A percentile compares a stretch with the other conserved stretches of the same genome.
Conservation (phyloP, 2,113 vertebrate species). For the Cynopterus brachyotis region DNA sequence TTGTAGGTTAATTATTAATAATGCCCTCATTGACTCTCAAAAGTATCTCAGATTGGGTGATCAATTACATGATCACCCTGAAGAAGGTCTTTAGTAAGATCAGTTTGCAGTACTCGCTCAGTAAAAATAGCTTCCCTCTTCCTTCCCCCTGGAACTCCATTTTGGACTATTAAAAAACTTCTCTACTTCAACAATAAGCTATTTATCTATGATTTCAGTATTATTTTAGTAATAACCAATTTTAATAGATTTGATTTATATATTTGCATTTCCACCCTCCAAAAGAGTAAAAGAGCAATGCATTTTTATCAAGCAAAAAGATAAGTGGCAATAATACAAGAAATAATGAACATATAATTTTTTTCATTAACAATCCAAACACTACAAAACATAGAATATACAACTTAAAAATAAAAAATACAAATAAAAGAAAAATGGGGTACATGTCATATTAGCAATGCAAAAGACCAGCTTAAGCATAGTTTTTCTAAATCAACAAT, state of each 20-base stretch:
- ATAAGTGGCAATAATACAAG: constrained; percentile 74
- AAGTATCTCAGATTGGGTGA: not conserved
- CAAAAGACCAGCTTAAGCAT: constrained; percentile 97
- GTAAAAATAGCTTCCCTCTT: not conserved
- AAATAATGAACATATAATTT: constrained; percentile 71
- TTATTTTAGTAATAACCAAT: not conserved
- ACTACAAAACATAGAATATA: constrained; percentile 82
- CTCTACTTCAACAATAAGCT: not conserved
- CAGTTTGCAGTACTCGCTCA: not conserved
- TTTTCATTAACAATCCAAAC: constrained; percentile 79
- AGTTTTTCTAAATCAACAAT: constrained; percentile 81
- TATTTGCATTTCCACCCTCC: constrained; percentile 36
- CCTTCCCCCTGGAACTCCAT: not conserved
- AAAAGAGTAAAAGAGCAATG: constrained; percentile 42
- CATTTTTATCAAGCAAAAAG: constrained; percentile 68
- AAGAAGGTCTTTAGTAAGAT: not conserved
- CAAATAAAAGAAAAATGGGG: constrained; percentile 81
- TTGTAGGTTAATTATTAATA: not conserved
- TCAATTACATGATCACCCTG: not conserved
- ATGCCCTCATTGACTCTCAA: not conserved
- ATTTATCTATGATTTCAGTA: not conserved
- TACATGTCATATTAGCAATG: constrained; percentile 85
- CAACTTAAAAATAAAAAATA: constrained; percentile 79
- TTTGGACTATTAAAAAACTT: not conserved
- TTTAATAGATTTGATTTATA: constrained; percentile 54